A percentile compares a stretch with the other conserved stretches of the same genome.
phyloP scores from a whole-genome alignment of 2,888 invertebrate species.

The Campoplex capitator region DNA sequence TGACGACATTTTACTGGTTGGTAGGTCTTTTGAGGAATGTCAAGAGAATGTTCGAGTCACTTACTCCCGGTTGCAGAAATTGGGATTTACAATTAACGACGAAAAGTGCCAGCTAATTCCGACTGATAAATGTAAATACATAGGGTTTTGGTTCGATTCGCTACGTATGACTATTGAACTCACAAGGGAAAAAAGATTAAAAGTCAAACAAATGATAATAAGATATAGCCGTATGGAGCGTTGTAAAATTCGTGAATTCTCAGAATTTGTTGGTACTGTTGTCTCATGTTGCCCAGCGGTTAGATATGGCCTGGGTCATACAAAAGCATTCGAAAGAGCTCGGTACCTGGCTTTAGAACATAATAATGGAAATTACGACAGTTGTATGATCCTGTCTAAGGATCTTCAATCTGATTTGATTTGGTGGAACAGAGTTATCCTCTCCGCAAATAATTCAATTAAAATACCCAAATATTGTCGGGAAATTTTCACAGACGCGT shows the following conservation, averaged over 20 bases:
- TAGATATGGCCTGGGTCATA: constrained; percentile 41
- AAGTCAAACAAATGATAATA: neutral
- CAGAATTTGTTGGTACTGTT: constrained; percentile 24
- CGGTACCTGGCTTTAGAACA: constrained; percentile 29
- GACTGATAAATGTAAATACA: constrained; percentile 23
- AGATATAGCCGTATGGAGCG: constrained; percentile 6
- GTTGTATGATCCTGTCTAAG: constrained; percentile 13
- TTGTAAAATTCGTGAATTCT: constrained; percentile 31
- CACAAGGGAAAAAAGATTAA: constrained; percentile 9
- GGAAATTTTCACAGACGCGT: neutral
- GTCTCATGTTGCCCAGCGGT: constrained; percentile 28
- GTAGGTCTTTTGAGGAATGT: constrained; percentile 22
- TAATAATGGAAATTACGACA: constrained; percentile 20
- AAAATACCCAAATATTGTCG: neutral
- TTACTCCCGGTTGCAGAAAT: neutral
- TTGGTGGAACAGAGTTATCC: constrained; percentile 26
- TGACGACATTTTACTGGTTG: constrained; percentile 50
- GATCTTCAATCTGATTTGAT: constrained; percentile 30
- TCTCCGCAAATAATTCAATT: neutral
- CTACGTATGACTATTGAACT: constrained; percentile 19
- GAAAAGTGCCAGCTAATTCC: constrained; percentile 27
- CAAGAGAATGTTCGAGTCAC: constrained; percentile 17
- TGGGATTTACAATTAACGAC: constrained; percentile 24
- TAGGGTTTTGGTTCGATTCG: constrained; percentile 51
- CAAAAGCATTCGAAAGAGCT: constrained; percentile 38